These are phyloP conservation scores for Ptilonorhynchus violaceus DNA, from an alignment of 2,113 vertebrate species.

Conservation along the genomic window DNA sequence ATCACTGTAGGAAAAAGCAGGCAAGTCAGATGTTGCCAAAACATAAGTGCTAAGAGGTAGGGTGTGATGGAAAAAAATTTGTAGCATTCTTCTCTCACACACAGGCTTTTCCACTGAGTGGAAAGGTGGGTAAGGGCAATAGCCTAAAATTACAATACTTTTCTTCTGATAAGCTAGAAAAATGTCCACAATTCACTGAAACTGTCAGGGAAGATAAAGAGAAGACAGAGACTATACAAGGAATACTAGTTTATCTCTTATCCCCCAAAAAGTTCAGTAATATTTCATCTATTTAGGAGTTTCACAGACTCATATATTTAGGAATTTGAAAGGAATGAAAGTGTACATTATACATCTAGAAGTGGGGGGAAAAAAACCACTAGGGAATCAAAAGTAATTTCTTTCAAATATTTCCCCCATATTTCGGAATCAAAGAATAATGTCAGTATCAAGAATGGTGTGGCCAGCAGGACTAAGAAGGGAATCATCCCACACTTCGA, in stretches of 20 bases:
- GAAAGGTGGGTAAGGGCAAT: background rate
- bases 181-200: background rate
- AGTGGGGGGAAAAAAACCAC: accelerated
- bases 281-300: background rate
- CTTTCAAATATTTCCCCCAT: background rate
- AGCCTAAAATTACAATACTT: background rate
- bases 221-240: background rate
- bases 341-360: background rate
- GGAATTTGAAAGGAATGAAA: background rate
- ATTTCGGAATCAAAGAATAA: background rate
- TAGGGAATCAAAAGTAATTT: background rate
- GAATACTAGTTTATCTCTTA: background rate
- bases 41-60: background rate
- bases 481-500: background rate
- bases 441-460: background rate
- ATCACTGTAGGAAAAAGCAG: background rate
- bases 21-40: background rate
- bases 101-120: background rate
- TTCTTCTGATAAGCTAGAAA: background rate
- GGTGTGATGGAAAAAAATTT: background rate
- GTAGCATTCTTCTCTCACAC: background rate
- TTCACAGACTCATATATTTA: background rate
- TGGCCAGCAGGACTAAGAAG: background rate
- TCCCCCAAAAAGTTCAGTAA: background rate
- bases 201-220: background rate